These are phyloP conservation scores for Panthera uncia DNA, from an alignment of 2,113 vertebrate species.

Conservation along the genomic window DNA sequence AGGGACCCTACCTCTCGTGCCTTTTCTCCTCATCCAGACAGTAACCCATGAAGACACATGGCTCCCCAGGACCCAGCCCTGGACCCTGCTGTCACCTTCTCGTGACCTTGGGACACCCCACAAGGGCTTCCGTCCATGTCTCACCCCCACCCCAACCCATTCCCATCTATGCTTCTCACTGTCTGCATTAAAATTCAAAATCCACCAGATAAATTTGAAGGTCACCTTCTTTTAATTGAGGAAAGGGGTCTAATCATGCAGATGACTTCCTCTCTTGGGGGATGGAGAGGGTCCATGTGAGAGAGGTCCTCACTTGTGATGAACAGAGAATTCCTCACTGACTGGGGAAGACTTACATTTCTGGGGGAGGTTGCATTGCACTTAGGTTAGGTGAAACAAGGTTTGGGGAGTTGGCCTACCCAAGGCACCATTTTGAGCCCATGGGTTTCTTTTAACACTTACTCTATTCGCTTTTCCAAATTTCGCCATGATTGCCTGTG, in stretches of 20 bases:
- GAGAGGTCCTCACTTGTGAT: neutral
- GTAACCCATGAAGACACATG: too few relatives aligned
- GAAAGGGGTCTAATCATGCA: neutral
- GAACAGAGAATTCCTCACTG: neutral
- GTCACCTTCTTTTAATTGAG: neutral
- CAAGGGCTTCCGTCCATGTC: too few relatives aligned
- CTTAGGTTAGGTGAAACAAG: neutral
- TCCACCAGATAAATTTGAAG: neutral
- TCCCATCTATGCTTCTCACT: neutral
- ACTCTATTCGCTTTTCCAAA: neutral
- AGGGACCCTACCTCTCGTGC: too few relatives aligned
- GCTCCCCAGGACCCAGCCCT: too few relatives aligned
- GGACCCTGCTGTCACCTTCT: too few relatives aligned
- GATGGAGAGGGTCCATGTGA: neutral
- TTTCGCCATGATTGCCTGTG: neutral
- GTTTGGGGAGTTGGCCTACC: neutral
- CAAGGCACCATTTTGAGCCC: neutral
- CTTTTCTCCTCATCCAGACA: too few relatives aligned
- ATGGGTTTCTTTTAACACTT: neutral
- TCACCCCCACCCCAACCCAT: too few relatives aligned
- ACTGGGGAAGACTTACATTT: neutral
- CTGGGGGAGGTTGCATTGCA: neutral
- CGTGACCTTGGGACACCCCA: too few relatives aligned
- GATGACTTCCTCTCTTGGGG: neutral
- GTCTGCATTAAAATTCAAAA: neutral